Evolutionary conservation across 2,113 vertebrate species (phyloP), one percentile per base, ranked within the genome.

Genomic region (Zosterops borbonicus): DNA sequence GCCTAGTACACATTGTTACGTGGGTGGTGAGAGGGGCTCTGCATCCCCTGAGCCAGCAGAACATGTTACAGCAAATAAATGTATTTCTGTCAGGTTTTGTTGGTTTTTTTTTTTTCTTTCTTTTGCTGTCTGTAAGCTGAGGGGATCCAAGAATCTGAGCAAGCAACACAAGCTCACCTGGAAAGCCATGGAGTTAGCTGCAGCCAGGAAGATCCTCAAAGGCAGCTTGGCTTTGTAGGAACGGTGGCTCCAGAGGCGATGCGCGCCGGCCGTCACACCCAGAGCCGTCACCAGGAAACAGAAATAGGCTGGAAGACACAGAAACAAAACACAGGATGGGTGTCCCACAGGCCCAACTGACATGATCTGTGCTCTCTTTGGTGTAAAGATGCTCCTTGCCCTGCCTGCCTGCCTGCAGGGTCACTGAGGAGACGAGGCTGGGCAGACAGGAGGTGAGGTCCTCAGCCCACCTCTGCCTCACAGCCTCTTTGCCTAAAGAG

Each of bases 141-240:
- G 27, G 21, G 25, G 41, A 56, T 64, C 24, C 39, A 71, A 62
- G 35, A 76, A 70, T 31, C 12, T 11, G 29, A 22, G 70, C 1
- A 5, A 52, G 27, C 44, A 77, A 65, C 14, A 60, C 35, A 35
- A 84, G 13, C 96, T 80, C 68, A 98, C 98, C 98, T 98, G 98
- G 94, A 98, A 99, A 95, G 98, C 98, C 98, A 98, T 98, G 93
- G 98, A 98, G 95, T 98, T 98, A 90, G 97, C 98, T 13, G 76
- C 96, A 47, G 98, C 98, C 93, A 98, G 97, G 11, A 98, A 98
- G 93, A 98, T 98, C 86, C 98, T 95, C 92, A 98, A 90, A 79
- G 98, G 98, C 92, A 98, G 96, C 95, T 97, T 98, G 95, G 98
- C 98, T 97, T 98, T 98, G 95, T 98, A 98, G 86, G 98, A 98